A percentile compares a stretch with the other conserved stretches of the same genome.
Conservation (phyloP, 2,113 vertebrate genomes). For the Nestor notabilis region DNA sequence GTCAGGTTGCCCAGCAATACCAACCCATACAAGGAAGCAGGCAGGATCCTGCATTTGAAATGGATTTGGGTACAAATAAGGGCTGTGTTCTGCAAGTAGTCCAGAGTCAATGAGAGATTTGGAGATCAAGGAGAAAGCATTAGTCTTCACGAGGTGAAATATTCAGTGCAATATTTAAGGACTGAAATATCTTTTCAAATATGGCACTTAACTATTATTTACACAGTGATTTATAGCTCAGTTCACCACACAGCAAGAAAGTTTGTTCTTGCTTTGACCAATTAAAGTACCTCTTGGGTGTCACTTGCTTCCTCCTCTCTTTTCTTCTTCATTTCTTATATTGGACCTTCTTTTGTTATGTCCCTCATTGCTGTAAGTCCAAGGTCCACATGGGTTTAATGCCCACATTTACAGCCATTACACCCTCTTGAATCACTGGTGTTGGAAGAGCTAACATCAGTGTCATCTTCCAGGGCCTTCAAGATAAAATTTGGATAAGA, state of each 20-base stretch:
- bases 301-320: not conserved
- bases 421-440: not conserved
- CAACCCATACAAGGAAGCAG: not conserved
- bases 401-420: not conserved
- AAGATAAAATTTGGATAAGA: not conserved
- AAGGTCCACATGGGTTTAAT: not conserved
- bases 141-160: not conserved
- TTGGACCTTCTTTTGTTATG: not conserved
- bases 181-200: not conserved
- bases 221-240: not conserved
- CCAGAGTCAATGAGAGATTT: not conserved
- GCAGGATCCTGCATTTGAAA: not conserved
- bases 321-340: not conserved
- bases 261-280: not conserved
- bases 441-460: not conserved
- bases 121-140: not conserved
- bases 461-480: not conserved
- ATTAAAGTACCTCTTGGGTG: not conserved
- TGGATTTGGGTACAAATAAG: not conserved
- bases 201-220: not conserved
- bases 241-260: not conserved
- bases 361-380: not conserved
- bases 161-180: not conserved
- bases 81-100: not conserved
- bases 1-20: not conserved